Conservation (phyloP, 2,113 vertebrate genomes). For the Sylvietta virens region DNA sequence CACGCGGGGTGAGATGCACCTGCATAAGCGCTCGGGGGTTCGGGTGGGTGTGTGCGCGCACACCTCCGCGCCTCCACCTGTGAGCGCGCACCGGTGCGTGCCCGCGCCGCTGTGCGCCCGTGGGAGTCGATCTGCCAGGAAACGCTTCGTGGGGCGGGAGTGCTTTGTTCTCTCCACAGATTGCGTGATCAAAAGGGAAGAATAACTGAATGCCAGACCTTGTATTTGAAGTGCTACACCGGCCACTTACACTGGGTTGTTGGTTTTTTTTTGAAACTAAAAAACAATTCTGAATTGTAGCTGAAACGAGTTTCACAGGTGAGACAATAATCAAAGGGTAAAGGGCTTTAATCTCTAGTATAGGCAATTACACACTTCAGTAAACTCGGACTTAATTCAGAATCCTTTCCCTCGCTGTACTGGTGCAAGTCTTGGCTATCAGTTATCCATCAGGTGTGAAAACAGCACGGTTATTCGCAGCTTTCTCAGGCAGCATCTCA, state of each 20-base stretch:
- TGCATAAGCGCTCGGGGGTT: not conserved
- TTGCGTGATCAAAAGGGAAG: not conserved
- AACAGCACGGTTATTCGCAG: not conserved
- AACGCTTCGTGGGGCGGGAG: not conserved
- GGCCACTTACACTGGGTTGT: fast-evolving
- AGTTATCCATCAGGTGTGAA: slow-evolving; percentile 30
- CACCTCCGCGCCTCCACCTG: not conserved
- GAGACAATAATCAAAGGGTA: not conserved
- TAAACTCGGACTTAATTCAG: not conserved
- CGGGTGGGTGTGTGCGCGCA: not conserved
- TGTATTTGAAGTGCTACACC: not conserved
- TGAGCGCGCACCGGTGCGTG: not conserved
- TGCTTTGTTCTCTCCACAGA: not conserved
- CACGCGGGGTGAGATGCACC: fast-evolving
- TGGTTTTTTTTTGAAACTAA: not conserved
- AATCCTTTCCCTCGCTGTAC: not conserved
- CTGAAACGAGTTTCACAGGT: not conserved
- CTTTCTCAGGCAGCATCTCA: not conserved
- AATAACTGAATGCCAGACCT: not conserved
- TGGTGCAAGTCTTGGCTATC: not conserved
- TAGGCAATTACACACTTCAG: not conserved
- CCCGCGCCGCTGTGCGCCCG: not conserved
- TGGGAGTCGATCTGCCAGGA: not conserved
- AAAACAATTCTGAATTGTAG: not conserved
- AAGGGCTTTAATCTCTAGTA: not conserved